A percentile compares a stretch with the other conserved stretches of the same genome.
phyloP scores from a whole-genome alignment of 2,113 vertebrate genomes.

The Phalacrocorax brasilianus region DNA sequence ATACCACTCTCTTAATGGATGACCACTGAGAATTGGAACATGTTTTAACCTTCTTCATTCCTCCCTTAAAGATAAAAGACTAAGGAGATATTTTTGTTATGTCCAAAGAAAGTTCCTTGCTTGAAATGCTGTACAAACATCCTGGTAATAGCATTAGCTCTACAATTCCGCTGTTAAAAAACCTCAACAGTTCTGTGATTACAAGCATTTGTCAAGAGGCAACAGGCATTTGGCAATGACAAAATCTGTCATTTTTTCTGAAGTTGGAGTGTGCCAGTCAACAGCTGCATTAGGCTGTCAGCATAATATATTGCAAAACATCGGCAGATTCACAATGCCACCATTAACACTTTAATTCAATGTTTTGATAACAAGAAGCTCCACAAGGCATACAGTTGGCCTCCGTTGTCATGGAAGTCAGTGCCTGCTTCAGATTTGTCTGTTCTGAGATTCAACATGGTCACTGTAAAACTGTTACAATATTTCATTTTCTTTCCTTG shows the following conservation, averaged over 20 bases:
- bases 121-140: not conserved
- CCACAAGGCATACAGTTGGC: slow-evolving; percentile 66
- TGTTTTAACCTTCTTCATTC: slow-evolving; percentile 44
- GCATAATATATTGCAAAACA: slow-evolving; percentile 50
- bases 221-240: slow-evolving; percentile 81
- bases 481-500: not conserved
- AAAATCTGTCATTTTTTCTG: slow-evolving; percentile 80
- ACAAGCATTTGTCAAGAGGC: slow-evolving; percentile 71
- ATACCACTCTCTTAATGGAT: slow-evolving; percentile 34
- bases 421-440: not conserved
- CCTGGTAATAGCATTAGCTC: slow-evolving; percentile 13
- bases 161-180: slow-evolving; percentile 32
- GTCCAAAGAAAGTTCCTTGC: not conserved
- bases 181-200: slow-evolving; percentile 63
- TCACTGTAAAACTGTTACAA: not conserved
- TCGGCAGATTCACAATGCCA: slow-evolving; percentile 58
- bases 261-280: slow-evolving; percentile 84
- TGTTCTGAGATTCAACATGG: not conserved
- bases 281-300: slow-evolving; percentile 83
- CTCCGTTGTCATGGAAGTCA: slow-evolving; percentile 47
- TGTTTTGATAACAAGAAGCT: slow-evolving; percentile 67
- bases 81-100: slow-evolving; percentile 37
- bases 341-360: slow-evolving; percentile 72
- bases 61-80: slow-evolving; percentile 51
- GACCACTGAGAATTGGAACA: slow-evolving; percentile 37